phyloP scores from a whole-genome alignment of 2,797 vertebrate species.

The Syncerus caffer region DNA sequence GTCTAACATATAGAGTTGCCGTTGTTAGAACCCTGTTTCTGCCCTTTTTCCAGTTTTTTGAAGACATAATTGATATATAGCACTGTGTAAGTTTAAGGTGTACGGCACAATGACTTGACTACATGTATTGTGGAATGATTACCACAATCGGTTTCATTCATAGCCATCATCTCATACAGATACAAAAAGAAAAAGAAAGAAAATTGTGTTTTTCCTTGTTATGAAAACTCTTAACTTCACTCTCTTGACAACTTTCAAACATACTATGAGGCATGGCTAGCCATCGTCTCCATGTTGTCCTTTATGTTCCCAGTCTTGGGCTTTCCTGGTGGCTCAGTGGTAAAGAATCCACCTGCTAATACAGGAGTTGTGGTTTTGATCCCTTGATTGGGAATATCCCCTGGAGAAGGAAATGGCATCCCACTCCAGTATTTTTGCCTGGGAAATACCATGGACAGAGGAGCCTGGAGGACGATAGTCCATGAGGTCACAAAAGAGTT shows the following conservation, averaged over 20 bases:
- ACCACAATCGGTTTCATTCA: neutral
- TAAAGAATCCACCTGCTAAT: neutral
- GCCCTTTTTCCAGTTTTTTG: neutral
- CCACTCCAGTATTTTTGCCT: neutral
- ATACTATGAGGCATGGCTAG: neutral
- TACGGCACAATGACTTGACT: neutral
- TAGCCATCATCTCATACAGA: neutral
- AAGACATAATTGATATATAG: neutral
- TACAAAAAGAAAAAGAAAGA: neutral
- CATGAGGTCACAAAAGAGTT: neutral
- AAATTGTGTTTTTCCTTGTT: neutral
- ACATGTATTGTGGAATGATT: neutral
- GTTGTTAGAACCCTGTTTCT: neutral
- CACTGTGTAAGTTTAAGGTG: neutral
- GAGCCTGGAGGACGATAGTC: neutral
- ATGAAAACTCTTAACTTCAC: neutral
- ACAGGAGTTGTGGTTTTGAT: neutral
- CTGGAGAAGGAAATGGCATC: neutral
- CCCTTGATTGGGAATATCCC: rapidly evolving
- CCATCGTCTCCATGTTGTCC: neutral
- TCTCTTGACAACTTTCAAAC: neutral
- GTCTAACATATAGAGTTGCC: neutral
- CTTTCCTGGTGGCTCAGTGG: neutral
- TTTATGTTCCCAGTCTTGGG: neutral
- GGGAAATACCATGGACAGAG: neutral